phyloP scores from a whole-genome alignment of 2,888 invertebrate genomes.

The Periphyllus acericola region DNA sequence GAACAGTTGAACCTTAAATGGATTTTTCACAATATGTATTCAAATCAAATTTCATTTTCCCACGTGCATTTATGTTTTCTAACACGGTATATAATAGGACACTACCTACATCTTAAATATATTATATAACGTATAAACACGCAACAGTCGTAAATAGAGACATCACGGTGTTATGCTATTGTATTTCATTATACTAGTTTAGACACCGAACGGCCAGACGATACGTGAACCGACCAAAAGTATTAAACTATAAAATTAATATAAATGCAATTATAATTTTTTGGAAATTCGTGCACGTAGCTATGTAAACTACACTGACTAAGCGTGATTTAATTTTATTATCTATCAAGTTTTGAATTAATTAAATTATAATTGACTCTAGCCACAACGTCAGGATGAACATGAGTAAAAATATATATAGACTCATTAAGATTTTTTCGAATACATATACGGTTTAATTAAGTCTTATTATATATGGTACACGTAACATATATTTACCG shows the following conservation, averaged over 20 bases:
- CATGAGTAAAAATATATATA: too few species aligned
- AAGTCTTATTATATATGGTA: too few species aligned
- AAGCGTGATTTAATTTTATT: not conserved
- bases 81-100: too few species aligned
- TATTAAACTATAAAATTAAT: not conserved
- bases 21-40: not conserved
- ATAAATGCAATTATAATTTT: not conserved
- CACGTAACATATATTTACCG: too few species aligned
- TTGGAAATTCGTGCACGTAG: not conserved
- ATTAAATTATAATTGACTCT: too few species aligned
- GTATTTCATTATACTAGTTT: not conserved
- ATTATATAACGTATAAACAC: not conserved
- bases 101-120: not conserved
- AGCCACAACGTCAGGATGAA: too few species aligned
- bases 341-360: not conserved
- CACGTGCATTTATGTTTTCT: not conserved
- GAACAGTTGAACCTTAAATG: not conserved
- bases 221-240: not conserved
- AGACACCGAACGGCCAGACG: not conserved
- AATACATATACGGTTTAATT: too few species aligned
- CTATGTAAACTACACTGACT: not conserved
- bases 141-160: not conserved
- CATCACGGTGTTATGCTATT: not conserved
- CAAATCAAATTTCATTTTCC: conserved; percentile 14
- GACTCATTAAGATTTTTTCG: too few species aligned